Evolutionary conservation across 2,888 invertebrate genomes (phyloP).

Genomic region (Hedya salicella): DNA sequence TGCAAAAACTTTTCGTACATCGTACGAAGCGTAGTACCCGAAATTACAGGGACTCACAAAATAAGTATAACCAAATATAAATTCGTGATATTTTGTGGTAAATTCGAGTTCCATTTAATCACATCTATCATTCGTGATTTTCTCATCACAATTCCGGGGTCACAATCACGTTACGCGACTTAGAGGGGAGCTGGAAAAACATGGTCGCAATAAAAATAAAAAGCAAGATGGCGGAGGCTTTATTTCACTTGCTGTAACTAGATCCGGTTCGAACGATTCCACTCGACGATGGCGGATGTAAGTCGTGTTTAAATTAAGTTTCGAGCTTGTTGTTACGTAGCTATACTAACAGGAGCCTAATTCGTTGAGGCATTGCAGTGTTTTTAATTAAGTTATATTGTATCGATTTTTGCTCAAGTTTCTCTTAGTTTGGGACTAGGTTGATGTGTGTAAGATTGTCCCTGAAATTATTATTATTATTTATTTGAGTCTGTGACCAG

Average conservation of each 20-base stretch:
- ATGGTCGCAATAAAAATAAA: slow-evolving; percentile 25
- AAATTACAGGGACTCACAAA: slow-evolving; percentile 12
- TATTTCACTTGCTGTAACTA: slow-evolving; percentile 34
- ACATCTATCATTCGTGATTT: slow-evolving; percentile 34
- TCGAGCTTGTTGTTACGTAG: not conserved
- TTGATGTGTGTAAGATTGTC: too few relatives aligned
- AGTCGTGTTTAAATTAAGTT: slow-evolving; percentile 33
- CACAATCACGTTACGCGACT: slow-evolving; percentile 36
- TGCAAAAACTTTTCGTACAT: slow-evolving; percentile 2
- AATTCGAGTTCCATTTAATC: slow-evolving; percentile 30
- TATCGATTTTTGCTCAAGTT: too few relatives aligned
- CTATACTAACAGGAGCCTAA: not conserved
- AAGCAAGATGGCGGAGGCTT: not conserved
- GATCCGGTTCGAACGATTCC: slow-evolving; percentile 30
- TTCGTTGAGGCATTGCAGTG: too few relatives aligned
- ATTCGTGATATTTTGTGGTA: not conserved
- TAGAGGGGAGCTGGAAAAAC: slow-evolving; percentile 36
- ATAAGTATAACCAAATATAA: slow-evolving; percentile 1
- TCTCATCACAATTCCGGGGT: slow-evolving; percentile 42
- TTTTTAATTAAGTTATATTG: too few relatives aligned
- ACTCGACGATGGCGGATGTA: slow-evolving; percentile 32
- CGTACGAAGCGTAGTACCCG: not conserved
- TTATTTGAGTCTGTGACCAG: too few relatives aligned
- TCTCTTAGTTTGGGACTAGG: too few relatives aligned
- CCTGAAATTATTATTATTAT: too few relatives aligned